Evolutionary conservation across 2,113 vertebrate genomes (phyloP), one percentile per base, ranked within the genome.

Genomic region (Anas platyrhynchos): DNA sequence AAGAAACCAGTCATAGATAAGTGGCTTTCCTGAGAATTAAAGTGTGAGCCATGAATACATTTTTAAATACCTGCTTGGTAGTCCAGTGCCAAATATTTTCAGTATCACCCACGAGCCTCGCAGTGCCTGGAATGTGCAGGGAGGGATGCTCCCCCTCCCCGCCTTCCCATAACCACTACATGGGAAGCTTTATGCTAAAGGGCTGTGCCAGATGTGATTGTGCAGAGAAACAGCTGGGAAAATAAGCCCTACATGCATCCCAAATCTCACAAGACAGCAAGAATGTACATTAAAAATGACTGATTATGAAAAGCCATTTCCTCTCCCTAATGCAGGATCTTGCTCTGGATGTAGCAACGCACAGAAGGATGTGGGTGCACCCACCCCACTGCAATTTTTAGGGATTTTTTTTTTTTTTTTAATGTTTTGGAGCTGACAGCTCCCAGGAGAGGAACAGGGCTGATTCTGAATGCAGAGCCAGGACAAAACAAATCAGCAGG

Each of bases 201-300:
- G 55, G 16, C 79, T 77, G 38, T 44, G 50, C 48, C 67, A 90
- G 82, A 94, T 44, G 85, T 48, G 73, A 41, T 20, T 25, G 32
- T 21, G 59, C 12, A 15, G 46, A 66, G 63, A 81, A 93, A 86
- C 50, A 94, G 83, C 68, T 95, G 72, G 67, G 54, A 85, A 94
- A 77, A 71, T 7, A 7, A 43, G 17, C 66, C 18, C 62, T 25
- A 31, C 31, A 7, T 0, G 7, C 25, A 76, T n/a, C 21, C 78
- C 2, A 12, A 13, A 18, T 48, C 90, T 43, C 75, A 25, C 38
- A 78, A 83, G 56, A 69, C 58, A 58, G 13, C 2, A 23, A 44
- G 50, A 88, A 55, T 1, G 7, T 17, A 16, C 25, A 67, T 27
- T 38, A 55, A 31, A 27, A 44, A 48, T 3, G 41, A 80, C 63